These are phyloP conservation scores for Athripsodes cinereus DNA, from an alignment of 2,888 invertebrate species.

Conservation along the genomic window DNA sequence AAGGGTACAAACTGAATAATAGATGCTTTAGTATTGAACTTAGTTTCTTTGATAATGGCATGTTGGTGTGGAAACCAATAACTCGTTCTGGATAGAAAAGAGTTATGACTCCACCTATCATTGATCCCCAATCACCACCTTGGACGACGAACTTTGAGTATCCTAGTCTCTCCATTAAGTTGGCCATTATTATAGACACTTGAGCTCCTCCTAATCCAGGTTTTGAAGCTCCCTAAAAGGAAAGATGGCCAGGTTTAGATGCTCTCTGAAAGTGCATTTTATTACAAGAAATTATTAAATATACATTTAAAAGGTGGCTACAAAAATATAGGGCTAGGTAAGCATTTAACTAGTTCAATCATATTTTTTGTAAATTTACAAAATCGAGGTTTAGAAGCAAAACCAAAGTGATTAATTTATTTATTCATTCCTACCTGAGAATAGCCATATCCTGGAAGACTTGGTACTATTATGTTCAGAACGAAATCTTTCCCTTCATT, in stretches of 20 bases:
- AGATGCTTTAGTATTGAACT: slow-evolving; percentile 34
- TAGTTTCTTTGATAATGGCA: slow-evolving; percentile 38
- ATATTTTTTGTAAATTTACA: too few relatives aligned
- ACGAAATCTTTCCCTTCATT: slow-evolving; percentile 49
- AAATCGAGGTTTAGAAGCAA: too few relatives aligned
- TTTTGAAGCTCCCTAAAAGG: slow-evolving; percentile 31
- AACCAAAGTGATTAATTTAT: too few relatives aligned
- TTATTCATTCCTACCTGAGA: slow-evolving; percentile 45
- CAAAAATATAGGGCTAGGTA: too few relatives aligned
- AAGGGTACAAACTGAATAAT: slow-evolving; percentile 48
- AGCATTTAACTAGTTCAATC: too few relatives aligned
- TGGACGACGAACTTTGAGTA: slow-evolving; percentile 52
- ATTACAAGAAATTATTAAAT: too few relatives aligned
- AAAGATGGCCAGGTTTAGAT: slow-evolving; percentile 9
- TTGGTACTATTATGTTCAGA: slow-evolving; percentile 58
- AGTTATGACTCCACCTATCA: slow-evolving; percentile 53
- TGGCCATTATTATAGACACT: slow-evolving; percentile 46
- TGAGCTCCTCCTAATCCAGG: slow-evolving; percentile 46
- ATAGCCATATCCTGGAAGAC: slow-evolving; percentile 48
- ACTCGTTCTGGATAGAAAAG: slow-evolving; percentile 54
- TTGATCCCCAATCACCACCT: slow-evolving; percentile 70
- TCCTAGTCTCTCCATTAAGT: slow-evolving; percentile 56
- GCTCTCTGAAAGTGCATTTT: too few relatives aligned
- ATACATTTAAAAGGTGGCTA: too few relatives aligned
- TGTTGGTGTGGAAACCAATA: slow-evolving; percentile 41